Percentiles rank a stretch among this genome's conserved stretches.
These are phyloP conservation scores for Oxytorus armatus DNA, from an alignment of 2,888 invertebrate genomes.

Conservation along the genomic window DNA sequence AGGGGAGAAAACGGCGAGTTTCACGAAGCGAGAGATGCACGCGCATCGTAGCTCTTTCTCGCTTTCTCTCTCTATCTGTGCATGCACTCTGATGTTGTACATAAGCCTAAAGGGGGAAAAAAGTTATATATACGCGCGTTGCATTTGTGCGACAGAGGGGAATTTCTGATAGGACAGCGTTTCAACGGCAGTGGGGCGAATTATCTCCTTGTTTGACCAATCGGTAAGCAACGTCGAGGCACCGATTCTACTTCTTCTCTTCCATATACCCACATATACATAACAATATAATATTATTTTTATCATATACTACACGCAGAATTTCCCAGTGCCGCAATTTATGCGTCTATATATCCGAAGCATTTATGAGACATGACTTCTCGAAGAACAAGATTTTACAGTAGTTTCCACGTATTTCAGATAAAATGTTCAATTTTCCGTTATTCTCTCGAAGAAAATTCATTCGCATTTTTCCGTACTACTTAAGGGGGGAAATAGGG, in stretches of 20 bases:
- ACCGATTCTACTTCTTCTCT: slow-evolving; percentile 9
- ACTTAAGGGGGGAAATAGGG: too few relatives aligned
- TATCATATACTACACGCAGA: not conserved
- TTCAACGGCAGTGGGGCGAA: slow-evolving; percentile 64
- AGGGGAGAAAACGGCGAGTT: slow-evolving; percentile 43
- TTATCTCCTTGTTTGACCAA: slow-evolving; percentile 68
- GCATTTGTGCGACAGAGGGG: slow-evolving; percentile 65
- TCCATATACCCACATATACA: not conserved
- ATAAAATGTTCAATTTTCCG: too few relatives aligned
- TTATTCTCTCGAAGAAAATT: too few relatives aligned
- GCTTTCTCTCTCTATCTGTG: slow-evolving; percentile 1
- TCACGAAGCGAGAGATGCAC: slow-evolving; percentile 42
- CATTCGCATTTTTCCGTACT: too few relatives aligned
- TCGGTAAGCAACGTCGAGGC: slow-evolving; percentile 33
- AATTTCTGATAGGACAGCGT: slow-evolving; percentile 72
- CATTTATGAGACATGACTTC: not conserved
- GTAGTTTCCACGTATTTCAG: too few relatives aligned
- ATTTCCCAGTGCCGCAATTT: not conserved
- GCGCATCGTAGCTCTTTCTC: slow-evolving; percentile 24
- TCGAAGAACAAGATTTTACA: not conserved
- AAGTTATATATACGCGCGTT: slow-evolving; percentile 52
- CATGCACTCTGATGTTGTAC: slow-evolving; percentile 33
- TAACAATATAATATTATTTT: not conserved
- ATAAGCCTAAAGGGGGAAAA: slow-evolving; percentile 40
- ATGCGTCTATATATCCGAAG: not conserved